Evolutionary conservation across 2,797 vertebrate species (phyloP).

Genomic region (Prionace glauca): DNA sequence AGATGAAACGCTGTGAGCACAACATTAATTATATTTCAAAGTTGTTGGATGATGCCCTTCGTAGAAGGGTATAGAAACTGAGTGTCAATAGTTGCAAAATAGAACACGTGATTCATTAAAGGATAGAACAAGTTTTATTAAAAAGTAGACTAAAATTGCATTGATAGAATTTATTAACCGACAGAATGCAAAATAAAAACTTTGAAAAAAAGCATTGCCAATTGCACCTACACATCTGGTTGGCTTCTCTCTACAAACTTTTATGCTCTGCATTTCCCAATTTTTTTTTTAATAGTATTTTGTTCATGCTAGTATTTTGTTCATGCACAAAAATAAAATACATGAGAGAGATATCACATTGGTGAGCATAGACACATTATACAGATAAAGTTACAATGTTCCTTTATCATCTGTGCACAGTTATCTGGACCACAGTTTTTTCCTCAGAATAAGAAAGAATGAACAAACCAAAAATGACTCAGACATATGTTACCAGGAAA

Average conservation of each 20-base stretch:
- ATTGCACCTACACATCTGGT: not conserved
- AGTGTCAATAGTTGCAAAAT: not conserved
- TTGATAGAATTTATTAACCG: slow-evolving; percentile 12
- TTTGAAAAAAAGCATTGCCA: not conserved
- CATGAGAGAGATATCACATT: not conserved
- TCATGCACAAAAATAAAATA: not conserved
- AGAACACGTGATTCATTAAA: not conserved
- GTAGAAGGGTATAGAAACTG: not conserved
- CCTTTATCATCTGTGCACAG: not conserved
- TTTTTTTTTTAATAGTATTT: slow-evolving; percentile 17
- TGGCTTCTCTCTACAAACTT: no score
- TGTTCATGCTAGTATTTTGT: slow-evolving; percentile 23
- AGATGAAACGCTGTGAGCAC: not conserved
- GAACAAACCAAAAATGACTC: not conserved
- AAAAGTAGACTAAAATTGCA: not conserved
- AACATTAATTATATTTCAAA: not conserved
- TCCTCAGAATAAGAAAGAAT: not conserved
- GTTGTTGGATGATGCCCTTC: not conserved
- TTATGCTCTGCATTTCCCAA: not conserved
- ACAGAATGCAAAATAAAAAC: no score
- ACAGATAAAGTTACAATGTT: not conserved
- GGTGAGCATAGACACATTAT: not conserved
- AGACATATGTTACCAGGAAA: not conserved
- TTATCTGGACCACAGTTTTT: not conserved
- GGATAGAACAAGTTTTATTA: not conserved